Evolutionary conservation across 2,888 invertebrate species (phyloP).

Genomic region (Tenthredo notha): DNA sequence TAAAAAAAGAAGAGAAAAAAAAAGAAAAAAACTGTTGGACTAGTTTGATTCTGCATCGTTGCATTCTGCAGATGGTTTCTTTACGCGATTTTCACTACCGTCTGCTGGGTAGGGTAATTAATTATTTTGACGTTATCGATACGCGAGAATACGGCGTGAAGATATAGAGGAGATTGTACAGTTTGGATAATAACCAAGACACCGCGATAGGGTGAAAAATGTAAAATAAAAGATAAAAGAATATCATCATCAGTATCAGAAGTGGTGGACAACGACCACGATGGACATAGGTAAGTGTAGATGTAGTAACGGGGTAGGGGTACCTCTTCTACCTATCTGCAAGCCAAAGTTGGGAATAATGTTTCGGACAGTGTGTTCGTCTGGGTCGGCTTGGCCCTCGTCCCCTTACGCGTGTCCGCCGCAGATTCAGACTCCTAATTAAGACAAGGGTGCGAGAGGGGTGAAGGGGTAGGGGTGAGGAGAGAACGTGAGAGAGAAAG

Average conservation of each 20-base stretch:
- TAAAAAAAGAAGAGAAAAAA: not conserved
- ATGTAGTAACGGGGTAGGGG: not conserved
- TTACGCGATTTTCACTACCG: not conserved
- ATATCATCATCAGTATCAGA: not conserved
- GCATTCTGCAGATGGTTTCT: not conserved
- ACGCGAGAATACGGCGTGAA: no score
- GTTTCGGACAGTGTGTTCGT: slow-evolving; percentile 76
- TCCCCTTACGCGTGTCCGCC: slow-evolving; percentile 87
- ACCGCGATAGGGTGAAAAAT: not conserved
- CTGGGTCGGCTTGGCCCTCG: slow-evolving; percentile 63
- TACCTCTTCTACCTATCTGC: slow-evolving; percentile 40
- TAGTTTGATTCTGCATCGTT: not conserved
- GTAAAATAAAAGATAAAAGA: not conserved
- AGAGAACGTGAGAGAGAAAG: slow-evolving; percentile 59
- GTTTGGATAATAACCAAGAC: slow-evolving; percentile 56
- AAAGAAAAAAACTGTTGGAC: not conserved
- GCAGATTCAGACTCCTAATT: slow-evolving; percentile 93
- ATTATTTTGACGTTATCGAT: slow-evolving; percentile 60
- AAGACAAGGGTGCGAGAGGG: slow-evolving; percentile 85
- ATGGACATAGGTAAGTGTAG: slow-evolving; percentile 33
- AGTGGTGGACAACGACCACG: not conserved
- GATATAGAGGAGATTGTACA: no score
- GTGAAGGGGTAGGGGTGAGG: slow-evolving; percentile 63
- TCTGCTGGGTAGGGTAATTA: slow-evolving; percentile 61
- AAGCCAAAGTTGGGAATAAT: slow-evolving; percentile 75